Evolutionary conservation across 1,140 invertebrate species (phyloP).

Genomic region (Papilio dardanus): DNA sequence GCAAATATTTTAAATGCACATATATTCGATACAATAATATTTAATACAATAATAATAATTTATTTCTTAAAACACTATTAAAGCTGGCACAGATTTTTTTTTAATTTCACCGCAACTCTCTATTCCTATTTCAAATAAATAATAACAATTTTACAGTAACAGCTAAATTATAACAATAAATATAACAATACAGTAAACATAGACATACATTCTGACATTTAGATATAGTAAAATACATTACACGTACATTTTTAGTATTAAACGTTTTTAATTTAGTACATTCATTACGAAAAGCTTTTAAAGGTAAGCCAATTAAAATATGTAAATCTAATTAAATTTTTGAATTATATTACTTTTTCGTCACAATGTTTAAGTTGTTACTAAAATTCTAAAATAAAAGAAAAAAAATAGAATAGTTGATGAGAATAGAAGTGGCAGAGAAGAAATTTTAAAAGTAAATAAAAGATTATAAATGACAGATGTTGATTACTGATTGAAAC

Average conservation of each 20-base stretch:
- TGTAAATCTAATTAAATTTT: constrained; percentile 3
- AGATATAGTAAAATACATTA: constrained; percentile 37
- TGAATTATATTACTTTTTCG: background rate
- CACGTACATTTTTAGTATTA: constrained; percentile 25
- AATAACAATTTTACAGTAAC: constrained; percentile 44
- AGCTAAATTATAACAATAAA: constrained; percentile 41
- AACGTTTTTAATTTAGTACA: constrained; percentile 9
- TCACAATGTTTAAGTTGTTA: background rate
- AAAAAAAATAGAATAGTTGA: background rate
- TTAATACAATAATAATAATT: constrained; percentile 66
- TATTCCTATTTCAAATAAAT: constrained; percentile 52
- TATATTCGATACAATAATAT: constrained; percentile 75
- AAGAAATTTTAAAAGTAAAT: no score
- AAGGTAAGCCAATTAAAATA: constrained; percentile 7
- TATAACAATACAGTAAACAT: constrained; percentile 35
- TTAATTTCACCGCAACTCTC: constrained; percentile 69
- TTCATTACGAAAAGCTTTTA: constrained; percentile 30
- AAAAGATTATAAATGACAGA: no score
- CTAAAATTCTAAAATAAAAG: background rate
- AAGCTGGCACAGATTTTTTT: constrained; percentile 73
- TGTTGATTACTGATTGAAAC: background rate
- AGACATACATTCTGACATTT: constrained; percentile 43
- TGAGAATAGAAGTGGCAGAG: background rate
- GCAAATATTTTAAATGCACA: constrained; percentile 63
- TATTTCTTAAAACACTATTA: constrained; percentile 73